These are phyloP conservation scores for Ailurus styani DNA, from an alignment of 2,113 vertebrate genomes.

Conservation along the genomic window DNA sequence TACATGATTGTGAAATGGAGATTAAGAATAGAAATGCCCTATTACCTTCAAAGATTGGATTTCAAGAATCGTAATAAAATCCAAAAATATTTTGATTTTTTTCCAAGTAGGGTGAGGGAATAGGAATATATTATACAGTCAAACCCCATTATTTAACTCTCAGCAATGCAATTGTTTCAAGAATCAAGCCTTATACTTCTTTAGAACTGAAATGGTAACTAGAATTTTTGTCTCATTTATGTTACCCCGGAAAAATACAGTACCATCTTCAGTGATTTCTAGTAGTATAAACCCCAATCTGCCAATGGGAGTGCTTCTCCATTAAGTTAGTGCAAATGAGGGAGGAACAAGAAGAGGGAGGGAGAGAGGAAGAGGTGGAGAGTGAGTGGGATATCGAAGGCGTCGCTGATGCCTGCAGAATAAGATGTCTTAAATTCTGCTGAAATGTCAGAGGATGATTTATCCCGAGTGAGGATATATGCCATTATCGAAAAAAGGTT, in stretches of 20 bases:
- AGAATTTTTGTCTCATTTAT: neutral
- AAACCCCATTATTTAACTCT: neutral
- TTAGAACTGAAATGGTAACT: neutral
- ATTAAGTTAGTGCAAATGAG: neutral
- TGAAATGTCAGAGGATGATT: neutral
- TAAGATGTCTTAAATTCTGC: neutral
- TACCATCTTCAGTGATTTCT: neutral
- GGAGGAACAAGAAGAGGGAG: neutral
- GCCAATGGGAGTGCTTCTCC: neutral
- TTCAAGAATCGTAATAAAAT: neutral
- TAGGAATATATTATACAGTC: neutral
- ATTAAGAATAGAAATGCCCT: neutral
- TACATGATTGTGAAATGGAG: neutral
- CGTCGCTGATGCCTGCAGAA: neutral
- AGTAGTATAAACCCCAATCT: neutral
- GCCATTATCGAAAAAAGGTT: neutral
- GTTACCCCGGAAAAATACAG: neutral
- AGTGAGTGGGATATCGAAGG: neutral
- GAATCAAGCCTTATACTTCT: neutral
- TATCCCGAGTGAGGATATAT: neutral
- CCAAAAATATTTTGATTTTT: neutral
- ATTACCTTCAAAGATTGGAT: neutral
- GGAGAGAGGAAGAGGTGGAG: too few species aligned
- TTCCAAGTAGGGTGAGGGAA: neutral
- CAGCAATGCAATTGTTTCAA: neutral